These are phyloP conservation scores for Ispidina lecontei DNA, from an alignment of 2,797 vertebrate genomes.

Conservation along the genomic window DNA sequence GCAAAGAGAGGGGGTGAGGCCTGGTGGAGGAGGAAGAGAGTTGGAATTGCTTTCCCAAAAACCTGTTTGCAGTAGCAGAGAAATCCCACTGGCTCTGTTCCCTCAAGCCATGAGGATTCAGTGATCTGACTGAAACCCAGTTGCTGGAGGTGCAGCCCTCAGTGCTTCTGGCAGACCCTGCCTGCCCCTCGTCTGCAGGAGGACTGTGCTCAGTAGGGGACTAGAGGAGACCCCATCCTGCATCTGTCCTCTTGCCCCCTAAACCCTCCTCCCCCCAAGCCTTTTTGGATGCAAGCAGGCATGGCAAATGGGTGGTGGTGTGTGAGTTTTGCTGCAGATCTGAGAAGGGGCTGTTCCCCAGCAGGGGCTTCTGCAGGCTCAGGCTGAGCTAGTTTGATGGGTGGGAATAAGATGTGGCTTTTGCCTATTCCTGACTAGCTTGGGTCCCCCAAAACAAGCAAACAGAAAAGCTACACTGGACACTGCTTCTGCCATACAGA, in stretches of 20 bases:
- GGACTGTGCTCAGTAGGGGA: too few species aligned
- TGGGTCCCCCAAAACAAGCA: background rate
- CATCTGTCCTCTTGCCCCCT: background rate
- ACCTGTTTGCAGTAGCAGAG: background rate
- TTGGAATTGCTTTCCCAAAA: background rate
- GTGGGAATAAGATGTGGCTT: background rate
- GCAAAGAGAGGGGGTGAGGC: constrained; percentile 12
- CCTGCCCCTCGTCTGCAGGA: background rate
- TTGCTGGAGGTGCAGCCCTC: background rate
- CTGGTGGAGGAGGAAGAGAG: background rate
- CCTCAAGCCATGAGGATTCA: fast-evolving
- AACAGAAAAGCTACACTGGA: background rate
- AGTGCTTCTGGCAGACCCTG: background rate
- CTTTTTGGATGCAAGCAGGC: background rate
- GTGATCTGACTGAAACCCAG: background rate
- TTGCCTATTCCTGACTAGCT: background rate
- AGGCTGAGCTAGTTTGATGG: background rate
- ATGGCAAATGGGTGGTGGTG: background rate
- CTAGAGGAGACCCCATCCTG: background rate
- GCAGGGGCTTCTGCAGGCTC: background rate
- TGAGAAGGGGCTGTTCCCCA: background rate
- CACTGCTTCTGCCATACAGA: background rate
- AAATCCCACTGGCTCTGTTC: background rate
- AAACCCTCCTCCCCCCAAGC: background rate
- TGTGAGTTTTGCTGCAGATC: background rate